phyloP scores from a whole-genome alignment of 2,888 invertebrate genomes.

The Metellina segmentata region DNA sequence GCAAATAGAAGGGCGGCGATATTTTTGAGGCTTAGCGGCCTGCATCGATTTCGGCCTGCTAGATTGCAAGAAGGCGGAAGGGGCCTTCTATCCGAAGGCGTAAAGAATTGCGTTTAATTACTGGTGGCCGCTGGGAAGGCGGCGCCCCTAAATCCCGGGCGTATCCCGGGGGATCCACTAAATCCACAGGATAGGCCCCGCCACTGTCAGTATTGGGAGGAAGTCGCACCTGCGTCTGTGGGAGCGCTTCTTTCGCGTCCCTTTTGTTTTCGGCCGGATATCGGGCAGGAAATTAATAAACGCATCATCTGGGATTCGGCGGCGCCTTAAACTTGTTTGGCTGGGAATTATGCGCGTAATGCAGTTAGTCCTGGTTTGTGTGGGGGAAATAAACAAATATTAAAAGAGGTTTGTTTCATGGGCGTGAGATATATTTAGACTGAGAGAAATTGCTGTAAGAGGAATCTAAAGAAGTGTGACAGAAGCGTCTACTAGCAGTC shows the following conservation, averaged over 20 bases:
- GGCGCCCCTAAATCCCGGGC: conserved; percentile 29
- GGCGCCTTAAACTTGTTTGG: neutral
- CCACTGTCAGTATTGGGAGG: conserved; percentile 71
- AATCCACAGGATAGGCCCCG: conserved; percentile 56
- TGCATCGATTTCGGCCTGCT: too few relatives aligned
- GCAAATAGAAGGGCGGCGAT: neutral
- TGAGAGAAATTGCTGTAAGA: too few relatives aligned
- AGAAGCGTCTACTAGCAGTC: too few relatives aligned
- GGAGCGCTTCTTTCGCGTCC: neutral
- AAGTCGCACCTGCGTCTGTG: conserved; percentile 68
- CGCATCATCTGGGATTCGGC: neutral
- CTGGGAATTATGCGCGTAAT: neutral
- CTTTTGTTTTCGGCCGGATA: neutral
- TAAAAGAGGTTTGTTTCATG: too few relatives aligned
- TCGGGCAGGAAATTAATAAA: neutral
- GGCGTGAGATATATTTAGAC: too few relatives aligned
- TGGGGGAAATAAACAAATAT: too few relatives aligned
- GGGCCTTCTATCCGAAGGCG: neutral
- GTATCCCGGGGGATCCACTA: conserved; percentile 41
- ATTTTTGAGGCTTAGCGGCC: neutral
- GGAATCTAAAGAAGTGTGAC: too few relatives aligned
- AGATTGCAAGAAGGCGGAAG: neutral
- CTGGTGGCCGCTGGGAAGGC: conserved; percentile 40
- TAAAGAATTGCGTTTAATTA: conserved; percentile 67
- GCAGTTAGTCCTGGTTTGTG: too few relatives aligned